phyloP scores from a whole-genome alignment of 2,797 vertebrate species.

The Mareca penelope region DNA sequence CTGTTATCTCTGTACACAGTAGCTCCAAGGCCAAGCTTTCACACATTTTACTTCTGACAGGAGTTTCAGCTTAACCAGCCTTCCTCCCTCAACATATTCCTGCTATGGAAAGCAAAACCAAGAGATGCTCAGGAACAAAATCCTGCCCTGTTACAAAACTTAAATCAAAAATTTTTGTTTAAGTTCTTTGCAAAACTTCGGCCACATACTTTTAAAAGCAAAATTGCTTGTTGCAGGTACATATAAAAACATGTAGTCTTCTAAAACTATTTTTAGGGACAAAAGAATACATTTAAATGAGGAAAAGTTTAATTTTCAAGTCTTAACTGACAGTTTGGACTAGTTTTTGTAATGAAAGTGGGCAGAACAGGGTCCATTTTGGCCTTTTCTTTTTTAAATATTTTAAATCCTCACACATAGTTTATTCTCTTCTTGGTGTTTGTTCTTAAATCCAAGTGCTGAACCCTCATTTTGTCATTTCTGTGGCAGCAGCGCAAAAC shows the following conservation, averaged over 20 bases:
- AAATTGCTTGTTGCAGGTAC: background rate
- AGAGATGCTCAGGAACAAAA: background rate
- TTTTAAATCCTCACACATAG: background rate
- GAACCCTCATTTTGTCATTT: background rate
- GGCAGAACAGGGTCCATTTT: background rate
- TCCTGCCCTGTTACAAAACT: background rate
- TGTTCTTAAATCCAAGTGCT: background rate
- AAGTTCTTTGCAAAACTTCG: background rate
- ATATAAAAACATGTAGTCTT: background rate
- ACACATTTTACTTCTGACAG: background rate
- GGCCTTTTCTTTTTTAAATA: background rate
- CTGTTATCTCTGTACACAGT: background rate
- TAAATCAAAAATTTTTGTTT: too few species aligned
- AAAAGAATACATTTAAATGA: background rate
- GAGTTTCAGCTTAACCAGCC: background rate
- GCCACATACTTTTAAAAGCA: background rate
- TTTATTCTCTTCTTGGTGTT: background rate
- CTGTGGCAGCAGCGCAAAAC: background rate
- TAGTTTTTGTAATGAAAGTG: background rate
- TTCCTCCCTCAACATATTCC: background rate
- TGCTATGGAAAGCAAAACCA: background rate
- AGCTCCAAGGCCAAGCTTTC: background rate
- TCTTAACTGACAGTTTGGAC: background rate
- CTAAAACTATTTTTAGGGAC: background rate
- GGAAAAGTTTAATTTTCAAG: background rate